Evolutionary conservation across 2,113 vertebrate genomes (phyloP).

Genomic region (Chionodraco myersi): DNA sequence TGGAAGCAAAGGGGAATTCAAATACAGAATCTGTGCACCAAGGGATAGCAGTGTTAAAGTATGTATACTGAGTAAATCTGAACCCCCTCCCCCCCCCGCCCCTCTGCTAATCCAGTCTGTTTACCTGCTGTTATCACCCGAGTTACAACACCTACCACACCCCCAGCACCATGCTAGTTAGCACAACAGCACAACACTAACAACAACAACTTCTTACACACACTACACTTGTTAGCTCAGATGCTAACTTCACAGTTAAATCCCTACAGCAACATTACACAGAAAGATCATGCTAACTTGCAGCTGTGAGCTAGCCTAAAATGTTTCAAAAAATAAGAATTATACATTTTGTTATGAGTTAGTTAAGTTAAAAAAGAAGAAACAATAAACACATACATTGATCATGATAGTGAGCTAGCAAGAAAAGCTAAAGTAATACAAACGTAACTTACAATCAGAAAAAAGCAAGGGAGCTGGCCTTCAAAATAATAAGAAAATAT

Average conservation of each 20-base stretch:
- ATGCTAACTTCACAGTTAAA: background rate
- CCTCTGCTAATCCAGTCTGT: conserved; percentile 1
- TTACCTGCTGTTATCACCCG: conserved; percentile 34
- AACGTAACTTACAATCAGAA: no score
- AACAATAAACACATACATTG: no score
- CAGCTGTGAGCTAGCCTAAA: conserved; percentile 34
- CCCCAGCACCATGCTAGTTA: background rate
- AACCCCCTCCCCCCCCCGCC: no score
- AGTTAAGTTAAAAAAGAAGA: no score
- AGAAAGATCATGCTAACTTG: conserved; percentile 59
- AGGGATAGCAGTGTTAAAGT: no score
- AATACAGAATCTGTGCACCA: no score
- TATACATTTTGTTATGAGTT: no score
- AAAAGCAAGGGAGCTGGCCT: no score
- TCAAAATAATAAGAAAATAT: background rate
- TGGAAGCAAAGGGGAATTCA: no score
- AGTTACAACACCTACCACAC: conserved; percentile 3
- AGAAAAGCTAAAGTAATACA: no score
- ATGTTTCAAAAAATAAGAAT: no score
- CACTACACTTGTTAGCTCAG: background rate
- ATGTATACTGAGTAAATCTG: background rate
- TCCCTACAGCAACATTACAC: background rate
- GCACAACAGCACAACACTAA: background rate
- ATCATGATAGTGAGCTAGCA: no score
- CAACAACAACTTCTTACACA: background rate